These are phyloP conservation scores for Gallinago paraguaiae DNA, from an alignment of 2,113 vertebrate genomes.

Conservation along the genomic window DNA sequence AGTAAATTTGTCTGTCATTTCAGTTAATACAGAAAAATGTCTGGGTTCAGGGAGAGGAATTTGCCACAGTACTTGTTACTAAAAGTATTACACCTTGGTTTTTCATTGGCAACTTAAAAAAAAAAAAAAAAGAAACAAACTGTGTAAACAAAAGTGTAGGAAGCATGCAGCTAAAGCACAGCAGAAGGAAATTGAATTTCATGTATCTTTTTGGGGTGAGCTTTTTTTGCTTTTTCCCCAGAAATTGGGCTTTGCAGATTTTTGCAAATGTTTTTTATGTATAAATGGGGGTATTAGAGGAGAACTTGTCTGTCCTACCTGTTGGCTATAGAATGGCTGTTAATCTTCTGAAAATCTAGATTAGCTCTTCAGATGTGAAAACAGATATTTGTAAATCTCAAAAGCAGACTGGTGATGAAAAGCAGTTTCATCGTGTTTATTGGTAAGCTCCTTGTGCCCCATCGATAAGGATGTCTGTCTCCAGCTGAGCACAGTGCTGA, in stretches of 20 bases:
- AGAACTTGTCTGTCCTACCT: not conserved
- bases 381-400: not conserved
- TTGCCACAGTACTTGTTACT: not conserved
- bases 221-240: not conserved
- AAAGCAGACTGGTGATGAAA: not conserved
- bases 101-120: not conserved
- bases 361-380: not conserved
- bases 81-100: rapidly evolving
- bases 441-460: not conserved
- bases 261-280: not conserved
- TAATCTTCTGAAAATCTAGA: not conserved
- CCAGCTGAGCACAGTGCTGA: not conserved
- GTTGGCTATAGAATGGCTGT: not conserved
- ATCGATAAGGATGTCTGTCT: constrained; percentile 2
- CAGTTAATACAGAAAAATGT: not conserved
- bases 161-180: not conserved
- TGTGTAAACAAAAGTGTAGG: not conserved
- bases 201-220: not conserved
- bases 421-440: not conserved
- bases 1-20: not conserved
- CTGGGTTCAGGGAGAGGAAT: not conserved
- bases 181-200: not conserved
- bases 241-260: not conserved
- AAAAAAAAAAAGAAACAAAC: too few species aligned
- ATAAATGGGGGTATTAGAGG: not conserved